Conservation (phyloP, 2,113 vertebrate genomes). For the Sisor rabdophorus region DNA sequence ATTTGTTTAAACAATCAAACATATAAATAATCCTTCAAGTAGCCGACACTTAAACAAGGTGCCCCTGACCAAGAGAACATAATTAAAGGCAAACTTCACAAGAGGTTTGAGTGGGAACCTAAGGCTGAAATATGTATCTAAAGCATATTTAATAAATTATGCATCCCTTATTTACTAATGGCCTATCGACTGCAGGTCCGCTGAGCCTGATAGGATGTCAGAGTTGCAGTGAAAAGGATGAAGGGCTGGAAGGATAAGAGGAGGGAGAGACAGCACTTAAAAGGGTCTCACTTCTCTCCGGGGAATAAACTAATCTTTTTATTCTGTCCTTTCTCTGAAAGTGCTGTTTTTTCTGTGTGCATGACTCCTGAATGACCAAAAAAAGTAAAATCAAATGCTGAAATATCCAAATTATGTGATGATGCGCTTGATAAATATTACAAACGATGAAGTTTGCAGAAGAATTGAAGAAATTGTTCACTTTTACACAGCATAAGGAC, state of each 20-base stretch:
- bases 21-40: slow-evolving; percentile 54
- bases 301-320: slow-evolving; percentile 42
- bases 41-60: slow-evolving; percentile 77
- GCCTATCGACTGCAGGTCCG: slow-evolving; percentile 81
- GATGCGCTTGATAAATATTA: too few relatives aligned
- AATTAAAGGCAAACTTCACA: slow-evolving; percentile 80
- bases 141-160: slow-evolving; percentile 91
- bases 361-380: neutral
- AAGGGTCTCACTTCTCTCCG: slow-evolving; percentile 44
- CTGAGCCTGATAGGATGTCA: slow-evolving; percentile 80
- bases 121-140: slow-evolving; percentile 86
- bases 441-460: too few relatives aligned
- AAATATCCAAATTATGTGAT: too few relatives aligned
- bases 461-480: too few relatives aligned
- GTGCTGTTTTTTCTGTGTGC: slow-evolving; percentile 31
- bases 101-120: slow-evolving; percentile 75
- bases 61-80: slow-evolving; percentile 73
- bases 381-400: neutral
- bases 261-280: slow-evolving; percentile 50
- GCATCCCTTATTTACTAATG: slow-evolving; percentile 89
- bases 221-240: slow-evolving; percentile 53
- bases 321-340: slow-evolving; percentile 36
- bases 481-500: neutral
- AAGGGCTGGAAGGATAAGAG: slow-evolving; percentile 41
- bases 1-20: too few relatives aligned